Base-by-base conservation (phyloP, 2,113 vertebrate species). In the Pachyramphus minor region DNA sequence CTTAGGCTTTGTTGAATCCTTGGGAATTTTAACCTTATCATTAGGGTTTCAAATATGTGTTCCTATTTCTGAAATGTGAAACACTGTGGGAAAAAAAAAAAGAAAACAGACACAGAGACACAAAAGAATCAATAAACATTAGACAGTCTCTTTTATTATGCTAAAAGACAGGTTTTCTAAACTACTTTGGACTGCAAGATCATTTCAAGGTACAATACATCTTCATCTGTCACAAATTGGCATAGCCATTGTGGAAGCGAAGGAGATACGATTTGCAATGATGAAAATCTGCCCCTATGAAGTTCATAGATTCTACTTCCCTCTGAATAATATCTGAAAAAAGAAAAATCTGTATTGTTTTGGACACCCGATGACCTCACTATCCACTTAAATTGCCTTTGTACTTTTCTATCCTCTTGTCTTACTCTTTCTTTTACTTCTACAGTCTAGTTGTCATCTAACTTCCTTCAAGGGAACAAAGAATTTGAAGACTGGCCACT, bases 141-240 rank as follows among this genome's bases (percentile, higher is more conserved):
- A 45, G 22, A 23, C 28, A 42, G 41, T 42, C 35, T 68, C 42
- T 81, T 84, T 68, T 35, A 58, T 22, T 62, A 22, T 69, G 13
- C 11, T 89, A 64, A 88, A 90, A 79, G 49, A 50, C 16, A 56
- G 5, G 1, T 67, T 89, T 93, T 82, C 53, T 68, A 39, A 83
- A 72, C 28, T 64, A 39, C n/a, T 87, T 87, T 10, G 17, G 47
- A 42, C 33, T 79, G 27, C 75, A 96, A 85, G 41, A 87, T 90
- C 30, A 60, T 85, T 90, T 93, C 75, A 90, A 95, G 53, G 49
- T 76, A 55, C 39, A 63, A 79, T 82, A 68, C n/a, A 49, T 88
- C 71, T 90, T 96, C 79, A 90, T 90, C 53, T 87, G 62, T 82
- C 75, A 64, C 22, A 80, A 86, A 94, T 69, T 85, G 89, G 44